Evolutionary conservation across 2,888 invertebrate species (phyloP).

Genomic region (Aethes cnicana): DNA sequence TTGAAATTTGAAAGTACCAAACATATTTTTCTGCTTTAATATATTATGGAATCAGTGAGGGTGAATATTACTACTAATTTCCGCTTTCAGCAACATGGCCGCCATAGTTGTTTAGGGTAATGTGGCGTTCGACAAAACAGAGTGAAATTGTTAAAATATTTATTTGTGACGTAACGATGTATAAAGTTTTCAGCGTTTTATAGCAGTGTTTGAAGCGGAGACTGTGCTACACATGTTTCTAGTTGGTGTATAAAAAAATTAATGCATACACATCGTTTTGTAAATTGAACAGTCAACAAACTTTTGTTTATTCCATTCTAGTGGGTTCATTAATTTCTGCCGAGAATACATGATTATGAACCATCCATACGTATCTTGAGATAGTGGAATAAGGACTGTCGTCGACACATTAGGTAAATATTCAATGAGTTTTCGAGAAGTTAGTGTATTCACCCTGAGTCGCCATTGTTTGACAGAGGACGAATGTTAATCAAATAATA

Average conservation of each 20-base stretch:
- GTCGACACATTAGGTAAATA: conserved; percentile 77
- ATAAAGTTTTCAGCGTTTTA: conserved; percentile 76
- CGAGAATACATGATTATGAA: conserved; percentile 73
- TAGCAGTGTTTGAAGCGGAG: conserved; percentile 76
- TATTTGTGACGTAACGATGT: conserved; percentile 75
- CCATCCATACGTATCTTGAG: conserved; percentile 69
- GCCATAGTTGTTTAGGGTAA: conserved; percentile 81
- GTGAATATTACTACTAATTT: conserved; percentile 57
- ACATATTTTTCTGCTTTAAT: conserved; percentile 5
- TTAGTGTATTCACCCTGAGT: conserved; percentile 63
- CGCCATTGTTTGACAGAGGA: conserved; percentile 80
- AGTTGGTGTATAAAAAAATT: conserved; percentile 72
- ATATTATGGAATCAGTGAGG: conserved; percentile 32
- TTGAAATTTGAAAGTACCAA: conserved; percentile 4
- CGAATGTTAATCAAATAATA: conserved; percentile 48
- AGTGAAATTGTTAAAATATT: conserved; percentile 78
- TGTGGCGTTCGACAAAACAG: conserved; percentile 81
- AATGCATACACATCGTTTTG: conserved; percentile 69
- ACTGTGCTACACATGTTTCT: conserved; percentile 63
- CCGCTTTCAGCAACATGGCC: conserved; percentile 80
- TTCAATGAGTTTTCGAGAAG: conserved; percentile 48
- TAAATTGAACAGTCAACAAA: conserved; percentile 82
- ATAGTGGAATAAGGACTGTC: conserved; percentile 74
- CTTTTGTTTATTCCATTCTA: conserved; percentile 80
- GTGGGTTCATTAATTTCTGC: conserved; percentile 70